Percentiles rank a stretch among this genome's conserved stretches.
Conservation (phyloP, 2,888 invertebrate species). For the Liopterus haemorrhoidalis region DNA sequence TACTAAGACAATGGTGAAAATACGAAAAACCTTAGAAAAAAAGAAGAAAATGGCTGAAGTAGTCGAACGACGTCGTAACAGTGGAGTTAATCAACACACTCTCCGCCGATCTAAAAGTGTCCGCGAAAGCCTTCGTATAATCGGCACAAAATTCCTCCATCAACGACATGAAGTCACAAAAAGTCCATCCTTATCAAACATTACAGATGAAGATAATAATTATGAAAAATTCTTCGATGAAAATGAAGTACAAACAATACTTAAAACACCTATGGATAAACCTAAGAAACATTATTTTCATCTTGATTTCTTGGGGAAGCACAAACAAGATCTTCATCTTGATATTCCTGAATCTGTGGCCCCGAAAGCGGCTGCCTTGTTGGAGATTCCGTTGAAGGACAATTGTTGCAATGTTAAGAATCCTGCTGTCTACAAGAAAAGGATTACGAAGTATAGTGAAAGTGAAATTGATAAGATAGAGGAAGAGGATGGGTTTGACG, state of each 20-base stretch:
- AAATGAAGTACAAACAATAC: conserved; percentile 38
- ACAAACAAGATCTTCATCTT: conserved; percentile 33
- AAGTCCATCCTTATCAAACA: conserved; percentile 22
- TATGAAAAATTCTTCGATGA: conserved; percentile 12
- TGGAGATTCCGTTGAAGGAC: conserved; percentile 50
- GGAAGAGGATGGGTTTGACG: conserved; percentile 33
- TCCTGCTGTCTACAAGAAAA: conserved; percentile 33
- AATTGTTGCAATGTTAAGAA: conserved; percentile 36
- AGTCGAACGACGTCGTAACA: conserved; percentile 35
- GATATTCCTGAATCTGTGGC: conserved; percentile 50
- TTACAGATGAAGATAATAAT: conserved; percentile 18
- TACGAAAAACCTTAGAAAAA: conserved; percentile 27
- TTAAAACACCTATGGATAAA: conserved; percentile 41
- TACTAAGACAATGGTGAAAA: conserved; percentile 45
- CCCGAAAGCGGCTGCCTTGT: conserved; percentile 57
- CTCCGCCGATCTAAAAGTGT: conserved; percentile 63
- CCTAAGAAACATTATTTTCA: conserved; percentile 24
- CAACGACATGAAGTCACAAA: conserved; percentile 25
- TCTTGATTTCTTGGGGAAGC: conserved; percentile 30
- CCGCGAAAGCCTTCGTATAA: conserved; percentile 62
- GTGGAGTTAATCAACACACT: conserved; percentile 32
- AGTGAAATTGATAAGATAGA: conserved; percentile 33
- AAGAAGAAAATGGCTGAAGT: conserved; percentile 41
- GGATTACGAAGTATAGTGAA: conserved; percentile 26
- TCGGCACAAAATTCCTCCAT: conserved; percentile 54